Evolutionary conservation across 2,888 invertebrate species (phyloP).

Genomic region (Philereme vetulata): DNA sequence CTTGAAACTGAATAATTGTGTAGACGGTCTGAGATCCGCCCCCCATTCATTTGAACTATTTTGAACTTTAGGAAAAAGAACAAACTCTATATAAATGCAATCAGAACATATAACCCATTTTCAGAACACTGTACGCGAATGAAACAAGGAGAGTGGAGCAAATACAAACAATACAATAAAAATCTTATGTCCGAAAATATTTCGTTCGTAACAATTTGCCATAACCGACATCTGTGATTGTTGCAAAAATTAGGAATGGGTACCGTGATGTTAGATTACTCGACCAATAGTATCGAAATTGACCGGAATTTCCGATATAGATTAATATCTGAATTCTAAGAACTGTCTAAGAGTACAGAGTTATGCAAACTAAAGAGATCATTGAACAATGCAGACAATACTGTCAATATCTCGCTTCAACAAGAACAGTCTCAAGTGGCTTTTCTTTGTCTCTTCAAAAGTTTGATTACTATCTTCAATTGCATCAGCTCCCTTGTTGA

Average conservation of each 20-base stretch:
- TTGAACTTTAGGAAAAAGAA: slow-evolving; percentile 21
- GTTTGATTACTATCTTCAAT: slow-evolving; percentile 12
- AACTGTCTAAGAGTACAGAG: slow-evolving; percentile 12
- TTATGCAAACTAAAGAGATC: not conserved
- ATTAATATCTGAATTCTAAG: slow-evolving; percentile 16
- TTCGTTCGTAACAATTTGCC: not conserved
- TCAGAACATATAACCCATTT: slow-evolving; percentile 11
- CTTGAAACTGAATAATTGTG: slow-evolving; percentile 47
- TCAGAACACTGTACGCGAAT: slow-evolving; percentile 10
- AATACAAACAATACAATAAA: not conserved
- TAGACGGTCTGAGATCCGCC: slow-evolving; percentile 20
- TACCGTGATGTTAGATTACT: slow-evolving; percentile 10
- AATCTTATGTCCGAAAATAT: not conserved
- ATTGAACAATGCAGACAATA: not conserved
- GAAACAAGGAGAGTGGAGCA: slow-evolving; percentile 12
- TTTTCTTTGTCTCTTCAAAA: slow-evolving; percentile 10
- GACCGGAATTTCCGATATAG: slow-evolving; percentile 7
- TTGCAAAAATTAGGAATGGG: slow-evolving; percentile 11
- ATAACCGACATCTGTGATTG: not conserved
- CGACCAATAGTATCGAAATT: not conserved
- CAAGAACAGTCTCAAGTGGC: slow-evolving; percentile 7
- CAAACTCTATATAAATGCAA: slow-evolving; percentile 9
- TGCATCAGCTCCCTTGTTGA: slow-evolving; percentile 13
- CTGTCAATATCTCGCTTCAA: slow-evolving; percentile 1
- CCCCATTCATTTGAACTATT: slow-evolving; percentile 32